Base-by-base conservation (phyloP, 2,888 invertebrate genomes). In the Flexamia atlantica region DNA sequence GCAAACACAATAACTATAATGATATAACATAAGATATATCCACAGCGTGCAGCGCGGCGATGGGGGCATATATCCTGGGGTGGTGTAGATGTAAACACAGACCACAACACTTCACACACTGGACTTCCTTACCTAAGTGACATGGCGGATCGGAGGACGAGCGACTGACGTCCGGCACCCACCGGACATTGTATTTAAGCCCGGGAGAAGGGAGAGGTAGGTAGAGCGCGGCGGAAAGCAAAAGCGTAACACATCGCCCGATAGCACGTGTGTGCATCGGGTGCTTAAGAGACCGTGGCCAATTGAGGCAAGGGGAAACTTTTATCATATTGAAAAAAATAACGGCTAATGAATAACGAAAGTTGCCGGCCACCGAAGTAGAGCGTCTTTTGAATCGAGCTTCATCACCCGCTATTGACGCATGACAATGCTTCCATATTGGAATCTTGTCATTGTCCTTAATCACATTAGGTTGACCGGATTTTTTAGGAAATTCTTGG, bases 221-320 rank as follows among this genome's bases (percentile, higher is more conserved):
- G 25, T 23, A 53, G 72, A 83, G 82, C 72, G 82, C 23, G 72
- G 74, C 72, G 53, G 82, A 83, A 83, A 83, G 82, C 72, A 82
- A 82, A 70, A 82, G 82, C 82, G 74, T 53, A 28, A 81, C 60
- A 64, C 60, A 40, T 64, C 17, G 17, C 17, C 57, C 14, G 81
- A 40, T 57, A 57, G 74, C 82, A 83, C 82, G 82, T 83, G 68
- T 81, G 82, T 53, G 57, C 82, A 57, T 36, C 74, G 53, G 74
- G 40, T 74, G 82, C 57, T 83, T 83, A 83, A 83, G 82, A 83
- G 82, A 83, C 82, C 82, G 82, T 83, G 50, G 82, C 82, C 40
- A 83, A 83, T 74, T 83, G 74, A 14, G 70, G 30, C 50, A 40
- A 5, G 32, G 50, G 42, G 36, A 53, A 82, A 46, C 68, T 36